Evolutionary conservation across 2,888 invertebrate species (phyloP).

Genomic region (Eupithecia abbreviata): DNA sequence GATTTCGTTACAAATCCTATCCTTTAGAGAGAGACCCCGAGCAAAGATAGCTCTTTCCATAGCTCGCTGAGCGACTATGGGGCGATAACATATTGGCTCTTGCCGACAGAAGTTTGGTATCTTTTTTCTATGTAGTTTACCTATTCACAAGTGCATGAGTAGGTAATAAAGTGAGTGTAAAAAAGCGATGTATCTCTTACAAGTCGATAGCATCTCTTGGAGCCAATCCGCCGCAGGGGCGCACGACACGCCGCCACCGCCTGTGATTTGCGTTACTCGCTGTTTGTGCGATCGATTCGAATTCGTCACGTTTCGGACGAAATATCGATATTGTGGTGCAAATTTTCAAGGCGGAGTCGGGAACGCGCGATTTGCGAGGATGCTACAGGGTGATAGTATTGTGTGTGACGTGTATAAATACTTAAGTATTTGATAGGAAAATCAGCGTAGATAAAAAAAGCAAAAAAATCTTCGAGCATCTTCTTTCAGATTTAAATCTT

Average conservation of each 20-base stretch:
- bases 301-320: constrained; percentile 70
- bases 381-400: constrained; percentile 45
- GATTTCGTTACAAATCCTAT: no score
- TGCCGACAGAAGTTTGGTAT: not conserved
- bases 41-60: no score
- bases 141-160: not conserved
- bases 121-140: not conserved
- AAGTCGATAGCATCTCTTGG: constrained; percentile 36
- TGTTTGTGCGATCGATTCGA: constrained; percentile 68
- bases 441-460: not conserved
- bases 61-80: no score
- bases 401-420: not conserved
- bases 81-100: not conserved
- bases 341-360: constrained; percentile 68
- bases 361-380: constrained; percentile 52
- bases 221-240: constrained; percentile 54
- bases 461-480: not conserved
- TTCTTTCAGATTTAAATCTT: not conserved
- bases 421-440: not conserved
- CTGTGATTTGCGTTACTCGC: constrained; percentile 66
- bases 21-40: no score
- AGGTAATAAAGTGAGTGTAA: not conserved
- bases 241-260: constrained; percentile 65
- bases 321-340: constrained; percentile 60
- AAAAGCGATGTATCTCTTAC: constrained; percentile 47